Conservation (phyloP, 2,113 vertebrate genomes). For the Sander vitreus region DNA sequence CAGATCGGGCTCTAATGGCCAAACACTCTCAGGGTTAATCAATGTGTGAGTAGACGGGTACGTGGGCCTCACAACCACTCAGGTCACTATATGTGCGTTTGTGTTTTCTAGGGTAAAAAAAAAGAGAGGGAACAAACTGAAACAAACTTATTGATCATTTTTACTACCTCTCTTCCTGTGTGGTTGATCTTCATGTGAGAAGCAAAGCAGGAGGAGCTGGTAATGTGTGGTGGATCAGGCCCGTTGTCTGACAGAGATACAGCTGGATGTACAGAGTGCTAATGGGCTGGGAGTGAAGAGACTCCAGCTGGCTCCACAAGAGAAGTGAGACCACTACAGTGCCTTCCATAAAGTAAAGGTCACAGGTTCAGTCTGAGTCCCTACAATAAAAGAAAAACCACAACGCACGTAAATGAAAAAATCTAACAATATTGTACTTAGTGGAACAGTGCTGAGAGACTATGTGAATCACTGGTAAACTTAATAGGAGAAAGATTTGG, state of each 20-base stretch:
- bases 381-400: conserved; percentile 2
- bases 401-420: not conserved
- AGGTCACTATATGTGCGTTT: conserved; percentile 43
- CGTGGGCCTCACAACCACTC: conserved; percentile 63
- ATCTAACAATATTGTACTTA: not conserved
- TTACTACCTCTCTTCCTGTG: conserved; percentile 40
- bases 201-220: conserved; percentile 46
- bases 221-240: conserved; percentile 40
- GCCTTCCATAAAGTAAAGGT: conserved; percentile 70
- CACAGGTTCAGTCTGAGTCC: conserved; percentile 55
- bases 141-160: conserved; percentile 37
- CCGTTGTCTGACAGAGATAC: conserved; percentile 62
- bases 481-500: not conserved
- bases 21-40: conserved; percentile 80
- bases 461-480: not conserved
- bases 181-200: conserved; percentile 32
- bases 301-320: conserved; percentile 71
- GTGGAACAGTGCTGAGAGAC: not conserved
- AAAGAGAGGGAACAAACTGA: conserved; percentile 27
- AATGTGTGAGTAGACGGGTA: conserved; percentile 68
- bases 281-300: conserved; percentile 69
- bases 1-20: conserved; percentile 77
- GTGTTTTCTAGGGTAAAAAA: conserved; percentile 5
- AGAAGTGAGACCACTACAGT: conserved; percentile 58
- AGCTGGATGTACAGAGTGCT: conserved; percentile 57